Evolutionary conservation across 2,888 invertebrate genomes (phyloP).

Genomic region (Hyalella azteca): DNA sequence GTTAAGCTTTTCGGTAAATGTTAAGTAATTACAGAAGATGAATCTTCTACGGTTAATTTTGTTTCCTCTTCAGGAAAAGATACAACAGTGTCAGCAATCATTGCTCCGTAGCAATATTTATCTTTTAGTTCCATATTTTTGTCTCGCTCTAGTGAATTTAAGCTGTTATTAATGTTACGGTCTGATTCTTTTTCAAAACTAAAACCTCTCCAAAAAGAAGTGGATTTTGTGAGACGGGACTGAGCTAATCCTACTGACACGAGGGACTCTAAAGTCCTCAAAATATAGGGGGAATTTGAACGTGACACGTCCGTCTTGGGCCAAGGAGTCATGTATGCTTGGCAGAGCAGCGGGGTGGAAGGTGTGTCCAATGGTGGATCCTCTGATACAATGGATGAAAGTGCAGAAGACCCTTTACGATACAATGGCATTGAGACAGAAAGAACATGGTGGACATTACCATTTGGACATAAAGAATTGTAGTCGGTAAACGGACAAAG

Average conservation of each 20-base stretch:
- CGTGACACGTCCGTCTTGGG: slow-evolving; percentile 41
- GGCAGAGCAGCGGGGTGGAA: slow-evolving; percentile 47
- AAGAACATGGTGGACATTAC: neutral
- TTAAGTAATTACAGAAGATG: neutral
- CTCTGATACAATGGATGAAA: neutral
- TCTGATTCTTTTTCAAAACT: neutral
- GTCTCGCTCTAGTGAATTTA: neutral
- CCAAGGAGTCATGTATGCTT: slow-evolving; percentile 46
- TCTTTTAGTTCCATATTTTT: slow-evolving; percentile 14
- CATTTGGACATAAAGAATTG: neutral
- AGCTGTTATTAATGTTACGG: neutral
- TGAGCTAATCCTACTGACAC: slow-evolving; percentile 53
- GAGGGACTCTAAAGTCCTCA: slow-evolving; percentile 52
- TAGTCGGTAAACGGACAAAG: neutral
- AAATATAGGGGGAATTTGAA: slow-evolving; percentile 49
- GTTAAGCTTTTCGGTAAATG: neutral
- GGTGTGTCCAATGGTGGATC: slow-evolving; percentile 37
- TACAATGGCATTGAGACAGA: slow-evolving; percentile 20
- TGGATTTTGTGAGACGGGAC: slow-evolving; percentile 37
- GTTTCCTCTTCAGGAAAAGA: slow-evolving; percentile 9
- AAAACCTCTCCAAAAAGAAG: slow-evolving; percentile 22
- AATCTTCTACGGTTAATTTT: neutral
- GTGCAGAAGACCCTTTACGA: neutral
- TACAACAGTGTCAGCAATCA: neutral
- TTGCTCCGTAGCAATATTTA: neutral